Evolutionary conservation across 2,797 vertebrate genomes (phyloP).

Genomic region (Hemibagrus guttatus): DNA sequence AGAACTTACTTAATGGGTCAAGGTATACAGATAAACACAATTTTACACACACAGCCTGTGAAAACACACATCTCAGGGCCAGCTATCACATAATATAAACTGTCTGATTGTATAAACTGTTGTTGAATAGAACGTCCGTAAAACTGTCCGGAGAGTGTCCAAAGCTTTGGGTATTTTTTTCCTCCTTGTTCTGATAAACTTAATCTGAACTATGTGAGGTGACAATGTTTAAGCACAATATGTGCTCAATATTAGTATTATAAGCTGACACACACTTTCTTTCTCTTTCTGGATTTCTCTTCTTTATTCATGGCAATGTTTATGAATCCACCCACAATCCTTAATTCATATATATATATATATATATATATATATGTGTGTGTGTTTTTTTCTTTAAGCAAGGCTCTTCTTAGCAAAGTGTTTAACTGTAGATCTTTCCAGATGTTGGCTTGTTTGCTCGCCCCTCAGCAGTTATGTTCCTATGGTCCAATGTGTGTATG

Average conservation of each 20-base stretch:
- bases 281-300: background rate
- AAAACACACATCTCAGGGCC: background rate
- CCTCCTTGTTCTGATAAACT: background rate
- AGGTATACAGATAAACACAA: background rate
- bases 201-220: background rate
- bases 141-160: background rate
- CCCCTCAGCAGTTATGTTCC: slow-evolving; percentile 6
- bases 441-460: slow-evolving; percentile 27
- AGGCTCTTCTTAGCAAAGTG: background rate
- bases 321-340: background rate
- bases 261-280: background rate
- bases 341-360: background rate
- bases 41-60: slow-evolving; percentile 6
- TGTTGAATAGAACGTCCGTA: slow-evolving; percentile 5
- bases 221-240: background rate
- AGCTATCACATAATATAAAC: slow-evolving; percentile 31
- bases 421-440: slow-evolving; percentile 3
- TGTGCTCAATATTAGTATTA: background rate
- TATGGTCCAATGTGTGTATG: background rate
- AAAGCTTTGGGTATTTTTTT: background rate
- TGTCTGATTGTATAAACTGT: slow-evolving; percentile 19
- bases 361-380: background rate
- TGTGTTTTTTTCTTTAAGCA: background rate
- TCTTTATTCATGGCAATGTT: background rate
- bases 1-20: too few species aligned